These are phyloP conservation scores for Eulemur rubriventer DNA, from an alignment of 2,797 vertebrate species.

Conservation along the genomic window DNA sequence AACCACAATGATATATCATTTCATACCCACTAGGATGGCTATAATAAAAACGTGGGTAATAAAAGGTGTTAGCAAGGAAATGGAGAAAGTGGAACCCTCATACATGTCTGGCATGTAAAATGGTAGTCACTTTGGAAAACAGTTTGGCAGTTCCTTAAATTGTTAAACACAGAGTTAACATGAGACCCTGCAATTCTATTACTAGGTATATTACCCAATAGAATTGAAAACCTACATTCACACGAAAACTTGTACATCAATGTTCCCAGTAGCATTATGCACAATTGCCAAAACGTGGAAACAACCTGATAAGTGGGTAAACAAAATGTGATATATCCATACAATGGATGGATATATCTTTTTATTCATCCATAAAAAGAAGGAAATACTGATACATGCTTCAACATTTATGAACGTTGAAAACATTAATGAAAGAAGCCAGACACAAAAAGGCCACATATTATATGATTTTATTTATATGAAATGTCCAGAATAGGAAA, in stretches of 20 bases:
- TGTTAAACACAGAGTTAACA: not conserved
- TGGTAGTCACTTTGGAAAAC: not conserved
- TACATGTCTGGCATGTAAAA: not conserved
- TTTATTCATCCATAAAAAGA: not conserved
- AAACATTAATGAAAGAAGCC: not conserved
- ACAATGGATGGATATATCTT: too few relatives aligned
- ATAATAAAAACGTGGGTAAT: not conserved
- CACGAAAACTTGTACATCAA: not conserved
- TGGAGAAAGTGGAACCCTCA: not conserved
- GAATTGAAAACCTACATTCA: not conserved
- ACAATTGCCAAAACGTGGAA: not conserved
- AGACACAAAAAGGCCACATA: not conserved
- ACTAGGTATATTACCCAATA: not conserved
- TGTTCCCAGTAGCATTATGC: not conserved
- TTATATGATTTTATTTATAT: not conserved
- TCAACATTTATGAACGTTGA: not conserved
- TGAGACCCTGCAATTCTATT: not conserved
- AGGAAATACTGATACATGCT: not conserved
- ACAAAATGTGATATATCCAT: not conserved
- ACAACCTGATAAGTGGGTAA: not conserved
- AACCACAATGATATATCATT: not conserved
- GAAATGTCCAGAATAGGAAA: not conserved
- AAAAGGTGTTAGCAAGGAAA: not conserved
- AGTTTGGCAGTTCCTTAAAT: not conserved
- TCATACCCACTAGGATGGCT: not conserved